A percentile compares a stretch with the other conserved stretches of the same genome.
phyloP scores from a whole-genome alignment of 2,797 vertebrate genomes.

The Enteromius thamalakanensis region DNA sequence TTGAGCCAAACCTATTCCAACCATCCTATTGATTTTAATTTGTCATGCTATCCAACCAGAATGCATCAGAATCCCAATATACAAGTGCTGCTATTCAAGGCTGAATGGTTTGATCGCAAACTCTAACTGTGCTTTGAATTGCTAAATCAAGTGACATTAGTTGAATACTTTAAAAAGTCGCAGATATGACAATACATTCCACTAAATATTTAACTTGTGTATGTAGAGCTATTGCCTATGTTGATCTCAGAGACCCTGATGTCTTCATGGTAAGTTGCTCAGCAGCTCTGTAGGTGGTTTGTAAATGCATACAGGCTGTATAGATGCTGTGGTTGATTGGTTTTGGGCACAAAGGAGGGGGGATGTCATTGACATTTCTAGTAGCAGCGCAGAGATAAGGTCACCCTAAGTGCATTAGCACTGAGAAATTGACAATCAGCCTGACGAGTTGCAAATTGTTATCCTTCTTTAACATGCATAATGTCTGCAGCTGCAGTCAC shows the following conservation, averaged over 20 bases:
- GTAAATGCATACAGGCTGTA: constrained; percentile 16
- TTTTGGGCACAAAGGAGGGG: constrained; percentile 41
- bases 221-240: neutral
- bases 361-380: constrained; percentile 59
- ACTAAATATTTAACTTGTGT: neutral
- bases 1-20: constrained; percentile 15
- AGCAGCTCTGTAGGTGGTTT: constrained; percentile 22
- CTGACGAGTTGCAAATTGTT: constrained; percentile 54
- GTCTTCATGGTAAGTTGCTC: constrained; percentile 16
- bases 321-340: constrained; percentile 41
- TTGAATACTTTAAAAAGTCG: neutral
- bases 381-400: constrained; percentile 53
- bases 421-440: constrained; percentile 55
- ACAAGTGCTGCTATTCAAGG: neutral
- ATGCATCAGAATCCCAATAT: constrained; percentile 13
- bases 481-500: constrained; percentile 32
- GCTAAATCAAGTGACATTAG: neutral
- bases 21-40: constrained; percentile 28
- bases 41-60: neutral
- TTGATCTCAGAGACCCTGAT: neutral
- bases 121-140: neutral
- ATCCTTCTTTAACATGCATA: constrained; percentile 48
- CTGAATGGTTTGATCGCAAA: neutral
- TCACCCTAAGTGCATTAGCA: constrained; percentile 57
- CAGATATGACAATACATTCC: neutral